Conservation (phyloP, 2,888 invertebrate genomes). For the Plusia festucae region DNA sequence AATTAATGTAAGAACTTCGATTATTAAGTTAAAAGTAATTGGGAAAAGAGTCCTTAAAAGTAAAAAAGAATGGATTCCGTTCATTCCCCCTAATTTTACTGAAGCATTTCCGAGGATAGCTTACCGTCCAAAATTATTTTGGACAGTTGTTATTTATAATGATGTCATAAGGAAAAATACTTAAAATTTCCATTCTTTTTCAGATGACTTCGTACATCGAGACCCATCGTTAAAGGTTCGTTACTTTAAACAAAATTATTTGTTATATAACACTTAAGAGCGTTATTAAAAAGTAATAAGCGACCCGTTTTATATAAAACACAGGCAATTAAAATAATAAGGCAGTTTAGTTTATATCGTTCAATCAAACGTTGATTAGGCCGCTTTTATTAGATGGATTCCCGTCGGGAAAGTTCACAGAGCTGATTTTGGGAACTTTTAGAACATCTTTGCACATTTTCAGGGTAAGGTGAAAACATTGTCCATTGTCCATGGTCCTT, state of each 20-base stretch:
- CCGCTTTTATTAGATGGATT: constrained; percentile 17
- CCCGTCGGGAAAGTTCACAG: neutral
- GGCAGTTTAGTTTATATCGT: constrained; percentile 35
- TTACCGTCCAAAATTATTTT: constrained; percentile 15
- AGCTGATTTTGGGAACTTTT: neutral
- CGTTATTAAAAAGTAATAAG: constrained; percentile 49
- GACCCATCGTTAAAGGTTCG: constrained; percentile 68
- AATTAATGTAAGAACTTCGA: constrained; percentile 1
- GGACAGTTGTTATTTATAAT: constrained; percentile 18
- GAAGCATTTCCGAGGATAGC: constrained; percentile 3
- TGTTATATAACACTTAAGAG: constrained; percentile 47
- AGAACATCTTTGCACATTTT: neutral
- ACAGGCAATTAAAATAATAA: constrained; percentile 50
- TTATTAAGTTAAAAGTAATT: neutral
- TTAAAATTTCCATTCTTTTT: constrained; percentile 59
- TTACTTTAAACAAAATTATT: constrained; percentile 47
- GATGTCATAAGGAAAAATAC: constrained; percentile 38
- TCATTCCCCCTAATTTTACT: neutral
- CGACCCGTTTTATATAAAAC: constrained; percentile 52
- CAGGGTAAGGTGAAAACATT: too few relatives aligned
- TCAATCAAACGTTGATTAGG: constrained; percentile 25
- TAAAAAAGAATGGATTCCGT: neutral
- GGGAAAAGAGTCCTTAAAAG: neutral
- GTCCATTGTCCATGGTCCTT: too few relatives aligned
- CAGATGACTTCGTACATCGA: constrained; percentile 69